phyloP scores from a whole-genome alignment of 2,113 vertebrate species.

The Lathamus discolor region DNA sequence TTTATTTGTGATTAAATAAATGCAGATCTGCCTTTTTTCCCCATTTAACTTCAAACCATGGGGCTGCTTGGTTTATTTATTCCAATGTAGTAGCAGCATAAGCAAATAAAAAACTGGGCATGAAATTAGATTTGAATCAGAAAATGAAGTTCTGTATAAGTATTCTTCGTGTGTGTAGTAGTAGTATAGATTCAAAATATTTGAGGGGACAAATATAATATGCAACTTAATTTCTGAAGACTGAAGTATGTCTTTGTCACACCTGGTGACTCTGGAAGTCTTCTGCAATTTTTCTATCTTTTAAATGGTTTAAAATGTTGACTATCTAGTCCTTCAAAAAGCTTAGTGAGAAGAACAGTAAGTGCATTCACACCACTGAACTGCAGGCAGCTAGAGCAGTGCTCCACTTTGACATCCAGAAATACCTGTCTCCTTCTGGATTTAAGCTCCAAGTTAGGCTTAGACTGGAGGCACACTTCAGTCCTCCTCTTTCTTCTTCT shows the following conservation, averaged over 20 bases:
- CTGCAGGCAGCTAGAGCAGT: neutral
- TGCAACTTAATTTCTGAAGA: neutral
- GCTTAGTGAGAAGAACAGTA: neutral
- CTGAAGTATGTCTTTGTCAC: neutral
- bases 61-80: neutral
- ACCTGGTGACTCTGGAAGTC: neutral
- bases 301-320: neutral
- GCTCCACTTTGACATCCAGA: too few species aligned
- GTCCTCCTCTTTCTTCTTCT: neutral
- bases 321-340: neutral
- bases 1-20: slow-evolving; percentile 31
- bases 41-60: neutral
- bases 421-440: neutral
- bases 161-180: neutral
- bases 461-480: neutral
- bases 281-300: neutral
- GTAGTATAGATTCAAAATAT: neutral
- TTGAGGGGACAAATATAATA: neutral
- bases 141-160: neutral
- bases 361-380: accelerated
- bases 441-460: neutral
- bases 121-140: slow-evolving; percentile 41
- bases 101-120: slow-evolving; percentile 21
- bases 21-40: neutral
- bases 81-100: neutral